Evolutionary conservation across 2,797 vertebrate species (phyloP).

Genomic region (Ptychobarbus kaznakovi): DNA sequence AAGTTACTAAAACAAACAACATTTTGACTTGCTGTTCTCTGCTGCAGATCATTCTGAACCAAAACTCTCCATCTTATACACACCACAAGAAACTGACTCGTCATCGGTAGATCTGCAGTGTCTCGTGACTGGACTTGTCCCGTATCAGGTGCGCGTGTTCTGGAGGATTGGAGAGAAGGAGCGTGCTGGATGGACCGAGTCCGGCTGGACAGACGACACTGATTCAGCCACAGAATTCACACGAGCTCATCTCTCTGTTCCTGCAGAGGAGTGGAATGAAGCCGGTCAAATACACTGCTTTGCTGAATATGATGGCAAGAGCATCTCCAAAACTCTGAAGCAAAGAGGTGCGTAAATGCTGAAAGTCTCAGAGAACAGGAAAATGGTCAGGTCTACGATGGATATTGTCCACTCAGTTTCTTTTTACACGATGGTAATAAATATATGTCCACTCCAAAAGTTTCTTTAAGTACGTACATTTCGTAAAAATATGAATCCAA

Average conservation of each 20-base stretch:
- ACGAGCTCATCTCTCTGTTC: conserved; percentile 32
- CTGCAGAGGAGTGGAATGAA: conserved; percentile 26
- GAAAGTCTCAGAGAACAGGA: not conserved
- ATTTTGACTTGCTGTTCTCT: not conserved
- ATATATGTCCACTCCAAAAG: too few relatives aligned
- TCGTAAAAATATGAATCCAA: not conserved
- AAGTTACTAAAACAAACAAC: not conserved
- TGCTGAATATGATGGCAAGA: not conserved
- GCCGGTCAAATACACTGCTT: not conserved
- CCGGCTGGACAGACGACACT: conserved; percentile 34
- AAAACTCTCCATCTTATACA: conserved; percentile 20
- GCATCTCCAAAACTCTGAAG: conserved; percentile 15
- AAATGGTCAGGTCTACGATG: not conserved
- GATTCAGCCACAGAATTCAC: conserved; percentile 38
- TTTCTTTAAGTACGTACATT: too few relatives aligned
- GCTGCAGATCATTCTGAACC: conserved; percentile 1
- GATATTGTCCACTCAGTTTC: not conserved
- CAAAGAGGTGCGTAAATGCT: not conserved
- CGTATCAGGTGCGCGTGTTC: conserved; percentile 41
- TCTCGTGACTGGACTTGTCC: conserved; percentile 35
- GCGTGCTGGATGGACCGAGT: conserved; percentile 36
- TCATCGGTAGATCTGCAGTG: conserved; percentile 35
- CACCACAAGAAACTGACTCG: not conserved
- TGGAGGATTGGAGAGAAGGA: conserved; percentile 37
- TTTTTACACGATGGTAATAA: too few relatives aligned